phyloP scores from a whole-genome alignment of 2,113 vertebrate genomes.

The Dolichallabes microphthalmus region DNA sequence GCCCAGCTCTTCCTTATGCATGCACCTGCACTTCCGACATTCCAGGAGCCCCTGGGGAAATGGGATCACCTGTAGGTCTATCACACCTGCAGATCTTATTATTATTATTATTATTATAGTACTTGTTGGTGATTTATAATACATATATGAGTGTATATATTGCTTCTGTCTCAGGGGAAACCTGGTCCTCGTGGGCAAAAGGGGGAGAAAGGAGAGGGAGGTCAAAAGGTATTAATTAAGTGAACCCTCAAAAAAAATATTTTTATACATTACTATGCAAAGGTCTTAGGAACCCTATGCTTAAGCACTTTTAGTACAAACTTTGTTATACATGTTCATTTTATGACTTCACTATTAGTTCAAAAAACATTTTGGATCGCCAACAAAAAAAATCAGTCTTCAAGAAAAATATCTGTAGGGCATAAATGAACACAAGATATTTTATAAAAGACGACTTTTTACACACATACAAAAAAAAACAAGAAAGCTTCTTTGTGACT shows the following conservation, averaged over 20 bases:
- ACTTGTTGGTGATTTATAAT: background rate
- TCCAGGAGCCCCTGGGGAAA: slow-evolving; percentile 77
- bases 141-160: background rate
- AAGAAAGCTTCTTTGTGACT: too few relatives aligned
- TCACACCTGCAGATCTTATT: background rate
- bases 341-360: too few relatives aligned
- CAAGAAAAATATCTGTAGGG: too few relatives aligned
- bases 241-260: background rate
- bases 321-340: too few relatives aligned
- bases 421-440: too few relatives aligned
- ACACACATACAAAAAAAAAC: too few relatives aligned
- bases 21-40: slow-evolving; percentile 78
- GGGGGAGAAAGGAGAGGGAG: slow-evolving; percentile 82
- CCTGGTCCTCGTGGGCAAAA: slow-evolving; percentile 83
- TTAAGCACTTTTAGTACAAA: too few relatives aligned
- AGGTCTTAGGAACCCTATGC: too few relatives aligned
- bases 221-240: slow-evolving; percentile 78
- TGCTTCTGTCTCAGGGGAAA: slow-evolving; percentile 73
- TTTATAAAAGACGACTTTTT: too few relatives aligned
- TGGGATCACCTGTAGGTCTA: slow-evolving; percentile 79
- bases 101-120: background rate
- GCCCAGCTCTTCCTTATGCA: slow-evolving; percentile 73
- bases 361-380: too few relatives aligned
- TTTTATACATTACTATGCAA: too few relatives aligned
- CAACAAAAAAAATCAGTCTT: too few relatives aligned